phyloP scores from a whole-genome alignment of 1,140 invertebrate genomes.

The Papilio machaon region DNA sequence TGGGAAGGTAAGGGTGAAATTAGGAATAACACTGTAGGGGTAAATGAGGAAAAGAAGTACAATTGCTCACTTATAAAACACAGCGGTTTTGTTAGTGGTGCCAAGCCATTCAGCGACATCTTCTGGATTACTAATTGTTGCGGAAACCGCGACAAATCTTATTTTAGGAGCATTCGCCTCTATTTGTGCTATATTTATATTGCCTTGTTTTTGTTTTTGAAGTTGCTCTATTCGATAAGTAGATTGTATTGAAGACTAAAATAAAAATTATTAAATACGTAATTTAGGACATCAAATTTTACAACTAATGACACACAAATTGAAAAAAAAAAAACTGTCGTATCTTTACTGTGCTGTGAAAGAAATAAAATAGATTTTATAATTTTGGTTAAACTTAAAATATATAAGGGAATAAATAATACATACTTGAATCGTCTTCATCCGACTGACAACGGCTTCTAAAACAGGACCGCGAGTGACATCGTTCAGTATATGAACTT shows the following conservation, averaged over 20 bases:
- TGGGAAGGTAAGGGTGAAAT: background rate
- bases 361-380: too few species aligned
- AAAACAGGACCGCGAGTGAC: conserved; percentile 87
- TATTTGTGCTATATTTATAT: conserved; percentile 18
- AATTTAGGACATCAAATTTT: too few species aligned
- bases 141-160: conserved; percentile 90
- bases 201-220: conserved; percentile 51
- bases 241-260: conserved; percentile 62
- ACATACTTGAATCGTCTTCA: conserved; percentile 84
- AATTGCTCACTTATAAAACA: conserved; percentile 79
- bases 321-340: too few species aligned
- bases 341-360: background rate
- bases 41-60: background rate
- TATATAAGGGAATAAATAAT: background rate
- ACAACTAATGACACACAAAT: too few species aligned
- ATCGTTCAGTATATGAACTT: conserved; percentile 90
- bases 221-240: conserved; percentile 64
- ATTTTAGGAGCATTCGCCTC: conserved; percentile 63
- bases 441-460: conserved; percentile 90
- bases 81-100: conserved; percentile 66
- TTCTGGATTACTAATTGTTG: conserved; percentile 89
- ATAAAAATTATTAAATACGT: background rate
- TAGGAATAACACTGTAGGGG: background rate
- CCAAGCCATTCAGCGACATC: conserved; percentile 90
- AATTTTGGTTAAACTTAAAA: too few species aligned